Percentiles rank a stretch among this genome's conserved stretches.
These are phyloP conservation scores for Scaptomyza parva DNA, from an alignment of 2,888 invertebrate genomes.

Conservation along the genomic window DNA sequence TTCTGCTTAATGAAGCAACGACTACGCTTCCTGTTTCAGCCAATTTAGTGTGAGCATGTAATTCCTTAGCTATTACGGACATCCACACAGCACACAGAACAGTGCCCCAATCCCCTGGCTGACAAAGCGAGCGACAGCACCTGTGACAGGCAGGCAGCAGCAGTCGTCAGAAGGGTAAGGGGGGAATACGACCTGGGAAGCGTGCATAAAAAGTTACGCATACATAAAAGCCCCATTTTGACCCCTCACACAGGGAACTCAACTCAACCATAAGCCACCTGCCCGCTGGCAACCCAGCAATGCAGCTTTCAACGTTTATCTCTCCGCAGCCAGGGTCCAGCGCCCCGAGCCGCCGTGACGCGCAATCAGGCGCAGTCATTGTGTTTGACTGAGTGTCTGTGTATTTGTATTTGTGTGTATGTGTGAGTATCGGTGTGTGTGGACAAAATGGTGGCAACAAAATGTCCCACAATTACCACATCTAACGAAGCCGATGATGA, in stretches of 20 bases:
- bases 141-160: conserved; percentile 60
- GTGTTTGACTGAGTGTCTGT: conserved; percentile 56
- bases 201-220: conserved; percentile 76
- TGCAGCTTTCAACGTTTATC: conserved; percentile 72
- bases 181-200: conserved; percentile 42
- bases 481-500: conserved; percentile 84
- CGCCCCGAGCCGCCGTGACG: conserved; percentile 47
- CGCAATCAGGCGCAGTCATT: conserved; percentile 72
- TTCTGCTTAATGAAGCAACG: conserved; percentile 82
- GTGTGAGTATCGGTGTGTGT: conserved; percentile 24
- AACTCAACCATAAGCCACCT: conserved; percentile 62
- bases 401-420: conserved; percentile 18
- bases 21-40: conserved; percentile 82
- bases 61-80: conserved; percentile 83
- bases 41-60: conserved; percentile 84
- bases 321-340: conserved; percentile 52
- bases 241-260: conserved; percentile 58
- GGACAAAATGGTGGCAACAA: conserved; percentile 77
- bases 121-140: conserved; percentile 37
- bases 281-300: conserved; percentile 52
- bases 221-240: conserved; percentile 51
- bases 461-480: conserved; percentile 84
- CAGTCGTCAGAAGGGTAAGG: no score
- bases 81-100: conserved; percentile 37
- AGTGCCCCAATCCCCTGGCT: neutral